Conservation (phyloP, 1,140 invertebrate genomes). For the Aphis craccivora region DNA sequence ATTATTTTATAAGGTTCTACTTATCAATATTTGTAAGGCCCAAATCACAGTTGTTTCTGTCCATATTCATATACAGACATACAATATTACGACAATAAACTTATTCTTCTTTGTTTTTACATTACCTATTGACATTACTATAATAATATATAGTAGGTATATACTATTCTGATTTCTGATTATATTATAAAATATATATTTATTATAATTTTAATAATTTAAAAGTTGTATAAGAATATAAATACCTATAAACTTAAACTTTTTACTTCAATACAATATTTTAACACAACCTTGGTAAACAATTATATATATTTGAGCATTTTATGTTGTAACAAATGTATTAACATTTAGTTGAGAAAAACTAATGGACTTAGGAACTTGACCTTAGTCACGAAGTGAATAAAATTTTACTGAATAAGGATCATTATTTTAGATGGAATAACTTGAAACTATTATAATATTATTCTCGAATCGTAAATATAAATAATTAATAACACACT, state of each 20-base stretch:
- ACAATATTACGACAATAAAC: no score
- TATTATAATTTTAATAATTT: background rate
- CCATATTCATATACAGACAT: no score
- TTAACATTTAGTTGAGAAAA: background rate
- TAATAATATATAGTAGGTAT: no score
- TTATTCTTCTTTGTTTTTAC: no score
- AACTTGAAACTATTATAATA: background rate
- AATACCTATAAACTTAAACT: background rate
- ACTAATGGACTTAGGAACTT: conserved; percentile 11
- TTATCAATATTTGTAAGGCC: no score
- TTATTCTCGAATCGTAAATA: background rate
- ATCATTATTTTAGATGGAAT: background rate
- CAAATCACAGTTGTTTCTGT: no score
- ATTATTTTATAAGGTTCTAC: no score
- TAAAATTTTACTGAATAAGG: background rate
- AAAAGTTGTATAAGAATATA: background rate
- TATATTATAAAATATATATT: background rate
- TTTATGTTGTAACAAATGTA: background rate
- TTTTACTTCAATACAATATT: background rate
- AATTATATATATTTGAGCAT: background rate
- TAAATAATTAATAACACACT: background rate
- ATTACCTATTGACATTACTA: no score
- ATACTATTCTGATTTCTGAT: no score
- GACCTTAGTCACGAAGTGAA: conserved; percentile 1
- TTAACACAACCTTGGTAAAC: background rate